Evolutionary conservation across 1,140 invertebrate species (phyloP).

Genomic region (Cataglyphis hispanica): DNA sequence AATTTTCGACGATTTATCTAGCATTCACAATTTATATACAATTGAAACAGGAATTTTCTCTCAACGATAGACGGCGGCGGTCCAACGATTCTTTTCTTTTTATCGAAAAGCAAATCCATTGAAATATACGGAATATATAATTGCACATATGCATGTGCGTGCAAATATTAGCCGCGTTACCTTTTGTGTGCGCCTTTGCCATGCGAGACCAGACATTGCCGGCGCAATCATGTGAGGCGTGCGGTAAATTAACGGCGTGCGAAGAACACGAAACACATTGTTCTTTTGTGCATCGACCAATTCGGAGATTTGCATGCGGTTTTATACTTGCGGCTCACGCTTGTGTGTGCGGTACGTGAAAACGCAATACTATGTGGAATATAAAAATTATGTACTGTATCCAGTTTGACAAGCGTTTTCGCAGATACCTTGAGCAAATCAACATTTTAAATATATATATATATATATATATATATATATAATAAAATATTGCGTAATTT

Average conservation of each 20-base stretch:
- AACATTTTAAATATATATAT: not conserved
- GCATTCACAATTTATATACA: conserved; percentile 57
- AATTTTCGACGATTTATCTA: not conserved
- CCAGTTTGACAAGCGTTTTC: not conserved
- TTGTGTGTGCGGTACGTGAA: not conserved
- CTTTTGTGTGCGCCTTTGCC: conserved; percentile 46
- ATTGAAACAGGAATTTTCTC: conserved; percentile 30
- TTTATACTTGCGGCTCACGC: not conserved
- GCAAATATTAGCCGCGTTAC: conserved; percentile 34
- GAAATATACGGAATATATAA: not conserved
- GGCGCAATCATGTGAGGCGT: not conserved
- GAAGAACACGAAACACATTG: conserved; percentile 37
- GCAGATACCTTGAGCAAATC: not conserved
- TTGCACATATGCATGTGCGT: conserved; percentile 38
- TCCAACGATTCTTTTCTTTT: conserved; percentile 10
- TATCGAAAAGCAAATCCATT: conserved; percentile 29
- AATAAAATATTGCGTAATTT: too few relatives aligned
- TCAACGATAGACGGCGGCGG: conserved; percentile 47
- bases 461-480: too few relatives aligned
- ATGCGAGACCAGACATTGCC: conserved; percentile 18
- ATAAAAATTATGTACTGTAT: not conserved
- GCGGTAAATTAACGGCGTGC: conserved; percentile 34
- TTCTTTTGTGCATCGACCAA: conserved; percentile 44
- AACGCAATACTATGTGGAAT: not conserved
- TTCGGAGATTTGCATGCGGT: conserved; percentile 35